Evolutionary conservation across 2,113 vertebrate genomes (phyloP), one percentile per base, ranked within the genome.

Genomic region (Phasianus colchicus): DNA sequence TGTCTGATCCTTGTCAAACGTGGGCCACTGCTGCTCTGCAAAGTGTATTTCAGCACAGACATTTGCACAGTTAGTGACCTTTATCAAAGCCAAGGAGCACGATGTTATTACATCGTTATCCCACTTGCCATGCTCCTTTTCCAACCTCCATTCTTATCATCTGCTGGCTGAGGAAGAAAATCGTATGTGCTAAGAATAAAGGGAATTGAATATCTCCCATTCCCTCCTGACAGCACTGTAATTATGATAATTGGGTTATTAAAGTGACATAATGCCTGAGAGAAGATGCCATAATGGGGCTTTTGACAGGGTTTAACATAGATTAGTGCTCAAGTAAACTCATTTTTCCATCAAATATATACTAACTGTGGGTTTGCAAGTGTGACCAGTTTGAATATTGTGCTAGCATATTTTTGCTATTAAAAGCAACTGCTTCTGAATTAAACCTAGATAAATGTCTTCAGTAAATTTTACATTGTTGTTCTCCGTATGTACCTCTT

Each of bases 191-290:
- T 60, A n/a, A 91, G 65, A 90, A 75, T 52, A 79, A 10, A 25
- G 40, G 54, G 65, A 54, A 86, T 88, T 75, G 75, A 27, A 94
- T 90, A 42, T 88, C 83, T 79, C 24, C 66, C 24, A 34, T 74
- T 94, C n/a, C 61, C 29, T 66, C 73, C 60, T 18, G 21, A 92
- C 91, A 95, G 90, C 83, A 61, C 80, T 60, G 74, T 88, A 94
- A 96, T 97, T 95, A 95, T 90, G 83, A 47, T 96, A 97, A 97
- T 91, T 93, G 80, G 24, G 10, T 95, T 94, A 88, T 97, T 96
- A 95, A 95, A 84, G 86, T 92, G 95, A 93, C 95, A 96, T 78
- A 82, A 92, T 70, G 95, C 83, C 72, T 86, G 88, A 76, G 61
- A 90, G 89, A 83, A 84, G 70, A 76, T 86, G 86, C 58, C 66